These are phyloP conservation scores for Atta colombica DNA, from an alignment of 1,140 invertebrate genomes.

Conservation along the genomic window DNA sequence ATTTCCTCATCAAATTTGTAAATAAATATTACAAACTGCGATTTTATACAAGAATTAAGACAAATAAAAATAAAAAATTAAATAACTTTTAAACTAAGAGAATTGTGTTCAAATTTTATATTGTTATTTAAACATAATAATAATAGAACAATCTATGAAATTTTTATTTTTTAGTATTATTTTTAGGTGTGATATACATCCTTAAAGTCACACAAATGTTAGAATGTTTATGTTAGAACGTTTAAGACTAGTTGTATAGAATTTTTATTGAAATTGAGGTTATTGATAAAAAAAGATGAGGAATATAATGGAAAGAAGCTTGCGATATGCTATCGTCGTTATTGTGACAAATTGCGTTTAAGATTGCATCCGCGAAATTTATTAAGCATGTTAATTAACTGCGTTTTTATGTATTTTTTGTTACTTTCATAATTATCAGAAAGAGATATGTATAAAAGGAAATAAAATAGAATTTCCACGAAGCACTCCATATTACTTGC, in stretches of 20 bases:
- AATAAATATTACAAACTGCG: too few species aligned
- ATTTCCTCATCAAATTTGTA: too few species aligned
- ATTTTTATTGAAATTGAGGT: slow-evolving; percentile 10
- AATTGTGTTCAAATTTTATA: too few species aligned
- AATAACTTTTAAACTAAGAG: too few species aligned
- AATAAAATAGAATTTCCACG: slow-evolving; percentile 28
- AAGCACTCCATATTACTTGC: background rate
- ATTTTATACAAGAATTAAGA: too few species aligned
- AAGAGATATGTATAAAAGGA: background rate
- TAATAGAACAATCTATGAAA: too few species aligned
- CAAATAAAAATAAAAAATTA: too few species aligned
- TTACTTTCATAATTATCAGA: background rate
- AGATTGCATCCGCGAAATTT: background rate
- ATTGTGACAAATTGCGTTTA: slow-evolving; percentile 5
- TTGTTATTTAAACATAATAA: too few species aligned
- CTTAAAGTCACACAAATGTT: background rate
- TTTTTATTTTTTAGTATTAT: too few species aligned
- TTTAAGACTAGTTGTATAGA: background rate
- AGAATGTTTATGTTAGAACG: background rate
- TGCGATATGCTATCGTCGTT: background rate
- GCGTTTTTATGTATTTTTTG: background rate
- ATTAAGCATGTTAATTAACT: background rate
- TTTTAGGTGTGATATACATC: too few species aligned
- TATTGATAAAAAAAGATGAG: background rate
- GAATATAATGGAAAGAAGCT: background rate